Base-by-base conservation (phyloP, 2,888 invertebrate species). In the Nymphalis polychloros region DNA sequence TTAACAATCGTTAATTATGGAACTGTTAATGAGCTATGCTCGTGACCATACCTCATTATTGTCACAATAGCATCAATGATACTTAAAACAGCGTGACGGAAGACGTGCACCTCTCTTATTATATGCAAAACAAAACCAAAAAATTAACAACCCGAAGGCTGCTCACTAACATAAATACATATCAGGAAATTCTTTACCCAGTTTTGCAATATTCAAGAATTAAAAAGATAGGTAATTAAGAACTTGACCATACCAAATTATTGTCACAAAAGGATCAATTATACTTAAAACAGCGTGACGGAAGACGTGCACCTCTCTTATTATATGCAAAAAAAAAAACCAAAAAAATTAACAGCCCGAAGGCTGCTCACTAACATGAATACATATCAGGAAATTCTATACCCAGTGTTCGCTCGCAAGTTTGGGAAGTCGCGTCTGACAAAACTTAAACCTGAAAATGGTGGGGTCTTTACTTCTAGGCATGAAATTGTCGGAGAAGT, bases 221-320 rank as follows among this genome's bases (percentile, higher is more conserved):
- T 41, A 13, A 41, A 41, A 41, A 13, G 13, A 13, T 4, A 41
- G 41, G 41, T 41, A 13, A 41, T 13, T 41, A 41, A 41, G 13
- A 4, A 41, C 10, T 41, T 66, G 71, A 72, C 59, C 61, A 63
- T 59, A 50, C n/a, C 53, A 67, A 62, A 63, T 72, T 69, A 72
- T 52, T 64, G 61, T 64, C 62, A 72, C 59, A 69, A 72, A 60
- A 68, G 55, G 48, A 55, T 35, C 53, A 23, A 59, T 46, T 48
- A 61, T 60, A 41, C 55, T 52, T 19, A 59, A n/a, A 64, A 53
- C 55, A 53, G 61, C 66, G 47, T 66, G 48, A 65, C 73, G 41
- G 65, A 71, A 69, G 70, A 68, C 72, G 71, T 72, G 66, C 71
- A 68, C 69, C 71, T 72, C 53, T 69, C 60, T 67, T 68, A 62